These are phyloP conservation scores for Chromobotia macracanthus DNA, from an alignment of 2,797 vertebrate genomes.

Conservation along the genomic window DNA sequence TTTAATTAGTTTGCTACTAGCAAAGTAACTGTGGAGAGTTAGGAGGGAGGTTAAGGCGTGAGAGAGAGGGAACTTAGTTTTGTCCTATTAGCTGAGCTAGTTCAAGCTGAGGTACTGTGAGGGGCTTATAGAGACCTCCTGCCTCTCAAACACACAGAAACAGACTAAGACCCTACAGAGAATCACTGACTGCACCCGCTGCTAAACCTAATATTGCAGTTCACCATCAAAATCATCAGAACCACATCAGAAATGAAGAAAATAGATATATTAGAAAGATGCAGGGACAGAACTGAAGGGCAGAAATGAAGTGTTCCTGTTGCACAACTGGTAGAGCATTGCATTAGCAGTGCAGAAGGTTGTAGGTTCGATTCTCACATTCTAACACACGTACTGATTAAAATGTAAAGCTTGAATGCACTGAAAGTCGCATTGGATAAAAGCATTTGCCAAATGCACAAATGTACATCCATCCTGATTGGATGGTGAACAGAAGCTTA, in stretches of 20 bases:
- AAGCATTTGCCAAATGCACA: no score
- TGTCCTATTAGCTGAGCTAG: conserved; percentile 43
- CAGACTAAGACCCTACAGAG: conserved; percentile 38
- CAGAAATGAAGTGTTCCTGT: no score
- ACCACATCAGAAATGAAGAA: conserved; percentile 6
- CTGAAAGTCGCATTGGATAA: no score
- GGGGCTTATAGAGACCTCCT: conserved; percentile 49
- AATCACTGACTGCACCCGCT: conserved; percentile 3
- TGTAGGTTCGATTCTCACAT: no score
- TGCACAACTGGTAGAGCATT: no score
- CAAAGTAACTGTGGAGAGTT: conserved; percentile 60
- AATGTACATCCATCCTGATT: no score
- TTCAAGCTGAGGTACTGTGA: conserved; percentile 43
- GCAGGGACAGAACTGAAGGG: no score
- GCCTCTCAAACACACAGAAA: conserved; percentile 34
- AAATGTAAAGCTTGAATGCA: no score
- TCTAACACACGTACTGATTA: no score
- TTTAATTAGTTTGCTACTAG: conserved; percentile 63
- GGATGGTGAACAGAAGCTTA: no score
- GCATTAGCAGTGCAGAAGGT: no score
- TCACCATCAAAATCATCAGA: conserved; percentile 21
- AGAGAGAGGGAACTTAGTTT: conserved; percentile 45
- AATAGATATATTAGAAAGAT: no score
- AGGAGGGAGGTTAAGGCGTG: conserved; percentile 13
- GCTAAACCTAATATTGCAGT: conserved; percentile 19